These are phyloP conservation scores for Lamellibrachia columna DNA, from an alignment of 2,888 invertebrate species.

Conservation along the genomic window DNA sequence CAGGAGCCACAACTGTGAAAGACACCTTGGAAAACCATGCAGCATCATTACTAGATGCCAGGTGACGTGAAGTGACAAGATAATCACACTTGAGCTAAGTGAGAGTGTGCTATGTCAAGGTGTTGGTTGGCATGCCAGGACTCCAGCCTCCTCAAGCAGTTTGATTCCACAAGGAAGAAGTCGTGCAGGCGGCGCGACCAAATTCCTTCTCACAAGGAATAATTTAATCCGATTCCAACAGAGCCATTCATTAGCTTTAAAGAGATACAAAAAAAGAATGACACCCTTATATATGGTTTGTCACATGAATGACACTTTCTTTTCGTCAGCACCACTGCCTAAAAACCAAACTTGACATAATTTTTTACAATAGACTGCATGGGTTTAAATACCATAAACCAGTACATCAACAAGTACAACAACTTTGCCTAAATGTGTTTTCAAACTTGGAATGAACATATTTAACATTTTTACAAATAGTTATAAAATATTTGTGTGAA, in stretches of 20 bases:
- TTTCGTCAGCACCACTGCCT: neutral
- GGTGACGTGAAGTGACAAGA: neutral
- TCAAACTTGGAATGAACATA: neutral
- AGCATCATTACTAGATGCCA: neutral
- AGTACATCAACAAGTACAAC: neutral
- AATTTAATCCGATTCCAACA: neutral
- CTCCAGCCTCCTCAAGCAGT: neutral
- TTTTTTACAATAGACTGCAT: neutral
- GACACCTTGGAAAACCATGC: neutral
- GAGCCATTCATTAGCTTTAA: neutral
- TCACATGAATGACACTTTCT: neutral
- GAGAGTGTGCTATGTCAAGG: neutral
- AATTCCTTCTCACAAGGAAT: neutral
- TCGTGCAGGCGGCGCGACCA: neutral
- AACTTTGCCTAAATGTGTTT: neutral
- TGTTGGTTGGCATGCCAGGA: slow-evolving; percentile 6
- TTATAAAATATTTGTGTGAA: neutral
- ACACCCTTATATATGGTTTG: neutral
- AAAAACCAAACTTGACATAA: neutral
- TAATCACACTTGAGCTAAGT: slow-evolving; percentile 1
- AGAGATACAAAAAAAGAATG: neutral
- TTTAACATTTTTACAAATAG: neutral
- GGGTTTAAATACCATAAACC: neutral
- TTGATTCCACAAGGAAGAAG: neutral
- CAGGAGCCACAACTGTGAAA: neutral